Percentiles rank a stretch among this genome's conserved stretches.
Evolutionary conservation across 2,113 vertebrate species (phyloP).

Genomic region (Stigmatopora argus): DNA sequence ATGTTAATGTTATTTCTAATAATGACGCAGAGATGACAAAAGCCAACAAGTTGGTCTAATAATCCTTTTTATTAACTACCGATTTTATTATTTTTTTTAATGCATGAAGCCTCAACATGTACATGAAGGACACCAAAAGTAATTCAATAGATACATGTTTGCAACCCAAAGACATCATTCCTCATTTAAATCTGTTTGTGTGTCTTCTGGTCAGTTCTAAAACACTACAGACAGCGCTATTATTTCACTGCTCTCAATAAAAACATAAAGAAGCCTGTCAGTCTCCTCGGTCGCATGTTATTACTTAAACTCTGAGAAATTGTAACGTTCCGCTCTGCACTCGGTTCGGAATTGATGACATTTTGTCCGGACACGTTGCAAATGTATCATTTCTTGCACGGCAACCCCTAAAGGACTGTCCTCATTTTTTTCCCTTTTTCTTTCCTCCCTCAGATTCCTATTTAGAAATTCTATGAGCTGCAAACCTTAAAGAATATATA

Average conservation of each 20-base stretch:
- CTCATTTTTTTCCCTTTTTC: slow-evolving; percentile 12
- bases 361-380: slow-evolving; percentile 67
- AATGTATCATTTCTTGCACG: slow-evolving; percentile 68
- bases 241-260: slow-evolving; percentile 2
- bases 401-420: slow-evolving; percentile 63
- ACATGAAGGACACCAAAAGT: background rate
- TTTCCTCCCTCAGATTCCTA: slow-evolving; percentile 56
- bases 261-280: slow-evolving; percentile 47
- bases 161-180: background rate
- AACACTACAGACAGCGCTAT: background rate
- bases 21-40: background rate
- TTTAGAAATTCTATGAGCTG: slow-evolving; percentile 64
- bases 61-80: background rate
- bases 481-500: slow-evolving; percentile 73
- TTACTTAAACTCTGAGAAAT: slow-evolving; percentile 69
- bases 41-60: background rate
- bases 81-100: background rate
- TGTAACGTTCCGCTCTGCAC: slow-evolving; percentile 61
- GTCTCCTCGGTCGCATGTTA: slow-evolving; percentile 39
- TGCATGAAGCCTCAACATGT: background rate
- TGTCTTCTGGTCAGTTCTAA: background rate
- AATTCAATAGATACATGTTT: background rate
- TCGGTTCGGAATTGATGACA: slow-evolving; percentile 73
- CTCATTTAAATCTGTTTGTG: background rate
- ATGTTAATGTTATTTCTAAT: background rate